Evolutionary conservation across 2,888 invertebrate species (phyloP).

Genomic region (Clivina fossor): DNA sequence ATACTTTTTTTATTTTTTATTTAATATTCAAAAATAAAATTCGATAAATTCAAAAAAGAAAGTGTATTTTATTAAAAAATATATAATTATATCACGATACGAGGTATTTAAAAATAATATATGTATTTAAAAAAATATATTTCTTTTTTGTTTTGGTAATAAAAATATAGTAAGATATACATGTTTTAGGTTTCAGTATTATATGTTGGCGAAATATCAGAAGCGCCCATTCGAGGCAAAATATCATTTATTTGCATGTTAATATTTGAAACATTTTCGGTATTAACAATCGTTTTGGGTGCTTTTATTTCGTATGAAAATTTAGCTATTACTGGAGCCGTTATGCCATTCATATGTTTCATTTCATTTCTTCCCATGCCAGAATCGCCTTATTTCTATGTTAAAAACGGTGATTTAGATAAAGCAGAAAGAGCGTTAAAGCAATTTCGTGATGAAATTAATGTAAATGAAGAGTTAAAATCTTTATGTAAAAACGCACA

Average conservation of each 20-base stretch:
- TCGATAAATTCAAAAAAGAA: too few species aligned
- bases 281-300: slow-evolving; percentile 50
- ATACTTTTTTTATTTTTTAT: too few species aligned
- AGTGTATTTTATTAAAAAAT: too few species aligned
- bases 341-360: slow-evolving; percentile 51
- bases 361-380: slow-evolving; percentile 52
- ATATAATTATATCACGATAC: too few species aligned
- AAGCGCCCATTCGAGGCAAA: slow-evolving; percentile 56
- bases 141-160: too few species aligned
- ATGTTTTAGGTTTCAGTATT: slow-evolving; percentile 58
- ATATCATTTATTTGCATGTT: slow-evolving; percentile 47
- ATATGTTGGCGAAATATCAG: slow-evolving; percentile 58
- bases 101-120: too few species aligned
- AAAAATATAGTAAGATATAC: too few species aligned
- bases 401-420: slow-evolving; percentile 49
- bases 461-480: slow-evolving; percentile 51
- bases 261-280: too few species aligned
- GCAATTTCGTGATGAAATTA: slow-evolving; percentile 48
- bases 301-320: slow-evolving; percentile 48
- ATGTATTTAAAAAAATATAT: too few species aligned
- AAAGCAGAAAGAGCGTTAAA: slow-evolving; percentile 46
- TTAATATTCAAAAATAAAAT: too few species aligned
- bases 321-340: slow-evolving; percentile 48
- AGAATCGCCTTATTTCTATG: slow-evolving; percentile 55
- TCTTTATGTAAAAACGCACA: too few species aligned